Percentiles rank a stretch among this genome's conserved stretches.
Conservation (phyloP, 2,888 invertebrate species). For the Diloba caeruleocephala region DNA sequence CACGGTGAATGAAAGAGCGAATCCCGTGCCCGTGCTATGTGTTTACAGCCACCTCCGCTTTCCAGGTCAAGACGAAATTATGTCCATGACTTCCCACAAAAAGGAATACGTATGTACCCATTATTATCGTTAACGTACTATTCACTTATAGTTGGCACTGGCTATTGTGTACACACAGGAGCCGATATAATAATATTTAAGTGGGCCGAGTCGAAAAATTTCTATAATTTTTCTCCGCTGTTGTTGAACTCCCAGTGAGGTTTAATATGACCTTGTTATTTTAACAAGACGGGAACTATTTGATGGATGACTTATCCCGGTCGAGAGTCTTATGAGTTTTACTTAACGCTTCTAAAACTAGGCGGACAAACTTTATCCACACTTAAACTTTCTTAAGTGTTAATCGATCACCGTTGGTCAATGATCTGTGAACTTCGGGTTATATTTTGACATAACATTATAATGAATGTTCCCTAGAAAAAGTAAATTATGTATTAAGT, state of each 20-base stretch:
- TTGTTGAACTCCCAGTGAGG: constrained; percentile 44
- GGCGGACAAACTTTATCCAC: constrained; percentile 75
- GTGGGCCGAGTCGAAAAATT: constrained; percentile 27
- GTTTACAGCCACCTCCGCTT: no score
- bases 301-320: constrained; percentile 79
- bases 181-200: no score
- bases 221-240: constrained; percentile 31
- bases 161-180: no score
- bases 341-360: constrained; percentile 75
- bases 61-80: no score
- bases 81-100: no score
- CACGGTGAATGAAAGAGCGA: no score
- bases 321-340: constrained; percentile 73
- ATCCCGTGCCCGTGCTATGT: no score
- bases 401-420: constrained; percentile 81
- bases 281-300: constrained; percentile 70
- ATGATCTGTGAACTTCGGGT: constrained; percentile 68
- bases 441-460: constrained; percentile 34
- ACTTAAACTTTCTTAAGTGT: constrained; percentile 74
- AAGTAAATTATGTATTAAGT: neutral
- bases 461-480: neutral
- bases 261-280: constrained; percentile 67
- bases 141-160: no score
- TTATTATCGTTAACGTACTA: no score
- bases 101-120: no score